These are phyloP conservation scores for Drosophila chauvacae DNA, from an alignment of 1,140 invertebrate species.

Conservation along the genomic window DNA sequence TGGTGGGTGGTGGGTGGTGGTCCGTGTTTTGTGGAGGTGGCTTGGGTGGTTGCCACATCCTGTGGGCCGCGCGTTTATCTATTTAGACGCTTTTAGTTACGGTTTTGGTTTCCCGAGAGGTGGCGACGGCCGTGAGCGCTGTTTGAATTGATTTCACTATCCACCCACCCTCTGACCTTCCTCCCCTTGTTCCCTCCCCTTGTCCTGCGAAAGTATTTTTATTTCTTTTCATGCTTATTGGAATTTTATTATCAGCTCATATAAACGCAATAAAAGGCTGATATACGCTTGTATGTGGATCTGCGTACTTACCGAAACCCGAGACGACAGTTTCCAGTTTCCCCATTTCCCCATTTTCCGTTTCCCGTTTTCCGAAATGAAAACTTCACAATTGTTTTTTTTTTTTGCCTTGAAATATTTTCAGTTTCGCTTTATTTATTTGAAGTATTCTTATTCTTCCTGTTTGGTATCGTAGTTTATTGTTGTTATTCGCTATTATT, in stretches of 20 bases:
- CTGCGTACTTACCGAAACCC: constrained; percentile 22
- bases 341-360: background rate
- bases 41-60: constrained; percentile 19
- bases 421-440: constrained; percentile 70
- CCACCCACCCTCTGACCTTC: background rate
- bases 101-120: constrained; percentile 54
- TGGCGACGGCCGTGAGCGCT: constrained; percentile 15
- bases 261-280: constrained; percentile 76
- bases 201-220: constrained; percentile 74
- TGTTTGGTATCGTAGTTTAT: constrained; percentile 29
- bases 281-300: constrained; percentile 19
- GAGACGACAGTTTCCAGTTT: constrained; percentile 2
- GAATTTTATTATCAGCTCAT: constrained; percentile 81
- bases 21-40: background rate
- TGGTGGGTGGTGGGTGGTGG: background rate
- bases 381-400: constrained; percentile 31
- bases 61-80: constrained; percentile 60
- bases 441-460: constrained; percentile 56
- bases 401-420: constrained; percentile 71
- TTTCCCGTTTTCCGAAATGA: background rate
- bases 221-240: constrained; percentile 77
- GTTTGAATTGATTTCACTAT: constrained; percentile 62
- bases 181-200: too few relatives aligned
- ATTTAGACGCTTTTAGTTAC: constrained; percentile 78
- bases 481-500: constrained; percentile 47